These are phyloP conservation scores for Falco rusticolus DNA, from an alignment of 2,797 vertebrate species.

Conservation along the genomic window DNA sequence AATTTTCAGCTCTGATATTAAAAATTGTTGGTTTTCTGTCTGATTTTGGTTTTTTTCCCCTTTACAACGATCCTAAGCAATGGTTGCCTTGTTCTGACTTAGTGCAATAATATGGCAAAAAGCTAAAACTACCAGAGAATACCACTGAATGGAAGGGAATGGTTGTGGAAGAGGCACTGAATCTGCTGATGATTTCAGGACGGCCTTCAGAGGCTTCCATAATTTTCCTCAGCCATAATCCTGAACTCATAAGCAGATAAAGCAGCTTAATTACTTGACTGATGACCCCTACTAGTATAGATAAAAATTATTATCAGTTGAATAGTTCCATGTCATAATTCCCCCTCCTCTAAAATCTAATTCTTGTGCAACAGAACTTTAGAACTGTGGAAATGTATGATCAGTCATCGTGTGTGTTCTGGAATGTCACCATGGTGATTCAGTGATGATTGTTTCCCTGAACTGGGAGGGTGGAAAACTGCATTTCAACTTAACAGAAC, in stretches of 20 bases:
- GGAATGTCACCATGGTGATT: not conserved
- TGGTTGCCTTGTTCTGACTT: not conserved
- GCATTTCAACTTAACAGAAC: not conserved
- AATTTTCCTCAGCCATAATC: not conserved
- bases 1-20: not conserved
- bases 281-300: not conserved
- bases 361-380: not conserved
- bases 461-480: not conserved
- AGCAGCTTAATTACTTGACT: not conserved
- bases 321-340: not conserved
- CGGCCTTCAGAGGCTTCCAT: not conserved
- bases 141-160: not conserved
- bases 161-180: not conserved
- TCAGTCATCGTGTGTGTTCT: not conserved
- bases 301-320: not conserved
- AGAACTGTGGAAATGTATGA: not conserved
- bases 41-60: not conserved
- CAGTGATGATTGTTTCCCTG: not conserved
- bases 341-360: not conserved
- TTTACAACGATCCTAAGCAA: not conserved
- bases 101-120: not conserved
- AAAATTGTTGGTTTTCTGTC: not conserved
- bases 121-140: not conserved
- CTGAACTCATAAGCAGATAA: not conserved
- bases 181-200: not conserved